phyloP scores from a whole-genome alignment of 2,888 invertebrate species.

The Dyspetes luteomarginatus region DNA sequence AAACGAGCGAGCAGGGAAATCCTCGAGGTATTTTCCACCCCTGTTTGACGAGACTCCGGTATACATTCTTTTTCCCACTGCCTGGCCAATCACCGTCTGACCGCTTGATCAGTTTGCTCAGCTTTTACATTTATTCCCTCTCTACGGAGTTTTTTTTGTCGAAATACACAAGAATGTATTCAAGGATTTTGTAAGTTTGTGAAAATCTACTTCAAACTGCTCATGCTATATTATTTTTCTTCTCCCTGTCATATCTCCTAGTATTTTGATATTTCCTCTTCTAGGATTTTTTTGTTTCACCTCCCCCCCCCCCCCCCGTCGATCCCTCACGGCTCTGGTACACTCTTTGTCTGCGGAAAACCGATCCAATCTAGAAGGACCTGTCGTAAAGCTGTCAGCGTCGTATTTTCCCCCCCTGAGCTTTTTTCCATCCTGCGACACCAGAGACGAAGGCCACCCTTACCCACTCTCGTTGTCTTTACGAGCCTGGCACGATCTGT shows the following conservation, averaged over 20 bases:
- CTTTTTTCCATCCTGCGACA: slow-evolving; percentile 33
- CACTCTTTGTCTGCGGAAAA: not conserved
- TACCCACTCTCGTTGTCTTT: slow-evolving; percentile 60
- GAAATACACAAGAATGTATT: not conserved
- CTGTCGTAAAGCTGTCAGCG: slow-evolving; percentile 60
- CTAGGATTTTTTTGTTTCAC: not conserved
- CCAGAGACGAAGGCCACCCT: slow-evolving; percentile 56
- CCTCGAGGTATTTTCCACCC: slow-evolving; percentile 32
- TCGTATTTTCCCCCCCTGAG: slow-evolving; percentile 7
- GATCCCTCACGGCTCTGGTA: too few species aligned
- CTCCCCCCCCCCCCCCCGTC: not conserved
- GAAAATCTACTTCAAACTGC: not conserved
- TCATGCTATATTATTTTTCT: not conserved
- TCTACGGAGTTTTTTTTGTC: not conserved
- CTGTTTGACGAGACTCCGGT: slow-evolving; percentile 27
- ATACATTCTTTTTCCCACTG: too few species aligned
- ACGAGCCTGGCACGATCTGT: slow-evolving; percentile 50
- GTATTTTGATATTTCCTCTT: slow-evolving; percentile 20
- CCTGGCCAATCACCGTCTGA: too few species aligned
- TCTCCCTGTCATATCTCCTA: not conserved
- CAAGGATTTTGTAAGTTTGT: not conserved
- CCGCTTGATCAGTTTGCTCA: not conserved
- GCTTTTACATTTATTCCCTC: not conserved
- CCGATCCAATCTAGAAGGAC: slow-evolving; percentile 50
- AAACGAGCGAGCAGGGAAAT: slow-evolving; percentile 54